Evolutionary conservation across 2,888 invertebrate genomes (phyloP).

Genomic region (Lasioglossum zephyrum): DNA sequence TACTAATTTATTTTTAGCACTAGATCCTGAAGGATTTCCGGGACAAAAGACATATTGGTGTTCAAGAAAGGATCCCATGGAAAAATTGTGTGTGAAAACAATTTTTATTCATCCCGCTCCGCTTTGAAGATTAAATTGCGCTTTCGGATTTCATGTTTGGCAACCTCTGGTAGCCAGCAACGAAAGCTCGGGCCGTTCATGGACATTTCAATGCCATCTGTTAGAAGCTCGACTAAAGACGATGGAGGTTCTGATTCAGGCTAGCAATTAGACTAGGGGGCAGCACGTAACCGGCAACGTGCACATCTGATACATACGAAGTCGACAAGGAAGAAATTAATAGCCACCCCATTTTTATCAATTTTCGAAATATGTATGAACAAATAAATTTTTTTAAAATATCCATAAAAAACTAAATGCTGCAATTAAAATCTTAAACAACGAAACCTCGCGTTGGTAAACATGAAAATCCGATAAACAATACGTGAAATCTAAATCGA

Average conservation of each 20-base stretch:
- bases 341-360: not conserved
- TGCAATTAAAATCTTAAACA: not conserved
- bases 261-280: no score
- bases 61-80: not conserved
- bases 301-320: not conserved
- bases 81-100: not conserved
- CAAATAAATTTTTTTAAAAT: not conserved
- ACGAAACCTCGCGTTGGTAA: no score
- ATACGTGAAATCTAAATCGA: not conserved
- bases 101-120: not conserved
- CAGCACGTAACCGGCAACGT: not conserved
- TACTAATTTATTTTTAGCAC: no score
- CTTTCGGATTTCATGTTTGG: not conserved
- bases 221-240: not conserved
- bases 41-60: no score
- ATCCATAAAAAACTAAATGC: not conserved
- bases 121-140: not conserved
- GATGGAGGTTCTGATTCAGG: no score
- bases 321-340: not conserved
- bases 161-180: not conserved
- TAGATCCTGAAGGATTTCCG: no score
- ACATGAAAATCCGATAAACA: not conserved
- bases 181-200: not conserved
- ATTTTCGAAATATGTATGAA: not conserved
- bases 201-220: conserved; percentile 16